Conservation (phyloP, 1,140 invertebrate genomes). For the Dendroctonus ponderosae region DNA sequence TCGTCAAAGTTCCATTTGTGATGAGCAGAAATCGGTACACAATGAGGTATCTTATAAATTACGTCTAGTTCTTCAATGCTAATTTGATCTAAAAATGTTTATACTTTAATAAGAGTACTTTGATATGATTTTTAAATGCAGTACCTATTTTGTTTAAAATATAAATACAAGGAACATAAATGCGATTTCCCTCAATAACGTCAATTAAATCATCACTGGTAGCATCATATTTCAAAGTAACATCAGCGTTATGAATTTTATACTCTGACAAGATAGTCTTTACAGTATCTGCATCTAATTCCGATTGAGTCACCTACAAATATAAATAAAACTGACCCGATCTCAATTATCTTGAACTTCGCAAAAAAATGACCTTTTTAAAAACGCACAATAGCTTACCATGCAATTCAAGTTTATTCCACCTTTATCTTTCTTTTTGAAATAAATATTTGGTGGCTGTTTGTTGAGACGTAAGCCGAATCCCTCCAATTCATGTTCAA, state of each 20-base stretch:
- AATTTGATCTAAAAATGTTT: slow-evolving; percentile 72
- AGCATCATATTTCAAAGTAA: slow-evolving; percentile 91
- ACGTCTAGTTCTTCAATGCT: slow-evolving; percentile 96
- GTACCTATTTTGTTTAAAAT: slow-evolving; percentile 96
- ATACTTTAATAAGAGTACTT: slow-evolving; percentile 2
- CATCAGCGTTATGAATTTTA: slow-evolving; percentile 98
- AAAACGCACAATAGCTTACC: slow-evolving; percentile 56
- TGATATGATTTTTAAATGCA: background rate
- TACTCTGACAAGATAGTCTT: slow-evolving; percentile 97
- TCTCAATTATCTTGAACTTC: no score
- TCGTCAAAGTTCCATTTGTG: slow-evolving; percentile 99
- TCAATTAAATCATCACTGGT: slow-evolving; percentile 98
- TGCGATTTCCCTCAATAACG: slow-evolving; percentile 97
- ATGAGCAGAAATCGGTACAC: slow-evolving; percentile 98
- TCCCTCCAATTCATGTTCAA: slow-evolving; percentile 98
- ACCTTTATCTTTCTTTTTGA: slow-evolving; percentile 97
- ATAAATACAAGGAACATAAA: slow-evolving; percentile 98
- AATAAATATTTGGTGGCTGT: slow-evolving; percentile 94
- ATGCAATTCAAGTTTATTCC: slow-evolving; percentile 88
- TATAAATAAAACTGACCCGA: background rate
- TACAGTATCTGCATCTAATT: slow-evolving; percentile 93
- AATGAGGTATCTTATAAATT: slow-evolving; percentile 99
- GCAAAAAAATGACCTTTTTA: background rate
- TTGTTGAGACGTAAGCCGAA: slow-evolving; percentile 97
- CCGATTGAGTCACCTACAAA: slow-evolving; percentile 79